Evolutionary conservation across 2,888 invertebrate species (phyloP), one percentile per base, ranked within the genome.

Genomic region (Tipula unca): DNA sequence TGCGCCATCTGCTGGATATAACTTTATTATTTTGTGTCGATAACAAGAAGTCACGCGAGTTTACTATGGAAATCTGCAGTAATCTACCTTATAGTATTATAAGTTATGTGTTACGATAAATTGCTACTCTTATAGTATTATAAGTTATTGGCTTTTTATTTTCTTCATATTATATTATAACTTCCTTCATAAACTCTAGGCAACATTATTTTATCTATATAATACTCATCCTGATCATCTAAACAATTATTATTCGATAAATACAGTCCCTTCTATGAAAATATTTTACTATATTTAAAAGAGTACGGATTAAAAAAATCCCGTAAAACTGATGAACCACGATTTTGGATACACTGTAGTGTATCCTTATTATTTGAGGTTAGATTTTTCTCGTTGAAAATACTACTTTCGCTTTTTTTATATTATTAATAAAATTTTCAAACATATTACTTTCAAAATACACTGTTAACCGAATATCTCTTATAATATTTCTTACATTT

Each of bases 141-240:
- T n/a, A n/a, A n/a, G n/a, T n/a, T n/a, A n/a, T n/a, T n/a, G n/a
- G n/a, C n/a, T n/a, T n/a, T n/a, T n/a, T n/a, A n/a, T n/a, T n/a
- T n/a, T n/a, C n/a, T n/a, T n/a, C n/a, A n/a, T n/a, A n/a, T n/a
- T n/a, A n/a, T n/a, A n/a, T n/a, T 83, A 32, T 35, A 32, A 8
- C 17, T 83, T 10, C 83, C 29, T 32, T 83, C 32, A n/a, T 32
- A 83, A 83, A 83, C 83, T 83, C 83, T 13, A 32, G 83, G 83
- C 8, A 83, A 32, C 83, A 83, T 83, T 17, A n/a, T 35, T 83
- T n/a, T 83, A 83, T 83, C 35, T 83, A 83, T 32, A n/a, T n/a
- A 8, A 32, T 83, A 29, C 6, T 32, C 83, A 17, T 83, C 83
- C 32, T 10, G 14, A 83, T 83, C 83, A 2, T 83, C 2, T n/a